Conservation (phyloP, 2,113 vertebrate species). For the Clarias macrocephalus region DNA sequence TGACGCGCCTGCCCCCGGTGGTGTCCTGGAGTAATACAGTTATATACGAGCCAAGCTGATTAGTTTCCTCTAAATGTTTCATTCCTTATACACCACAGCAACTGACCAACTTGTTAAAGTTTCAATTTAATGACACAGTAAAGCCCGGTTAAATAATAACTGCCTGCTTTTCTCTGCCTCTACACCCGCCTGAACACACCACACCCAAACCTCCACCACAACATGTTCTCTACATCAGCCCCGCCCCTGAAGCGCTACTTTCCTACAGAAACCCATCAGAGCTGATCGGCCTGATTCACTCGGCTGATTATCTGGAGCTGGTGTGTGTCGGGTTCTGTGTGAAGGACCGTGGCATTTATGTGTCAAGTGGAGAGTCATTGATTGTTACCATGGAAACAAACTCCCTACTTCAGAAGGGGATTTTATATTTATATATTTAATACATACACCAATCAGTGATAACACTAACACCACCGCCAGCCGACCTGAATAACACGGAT, state of each 20-base stretch:
- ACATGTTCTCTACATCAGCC: background rate
- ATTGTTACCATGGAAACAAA: constrained; percentile 32
- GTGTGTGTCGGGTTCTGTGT: background rate
- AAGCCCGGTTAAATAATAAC: background rate
- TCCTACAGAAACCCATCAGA: background rate
- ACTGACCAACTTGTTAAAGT: background rate
- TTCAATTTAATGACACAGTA: background rate
- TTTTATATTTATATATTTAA: background rate
- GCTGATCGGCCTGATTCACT: constrained; percentile 2
- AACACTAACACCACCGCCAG: no score
- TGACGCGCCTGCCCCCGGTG: background rate
- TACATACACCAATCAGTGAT: no score
- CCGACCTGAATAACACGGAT: no score
- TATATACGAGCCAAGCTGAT: background rate
- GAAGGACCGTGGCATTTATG: background rate
- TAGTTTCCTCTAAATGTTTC: background rate
- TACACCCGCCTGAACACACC: background rate
- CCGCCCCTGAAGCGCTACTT: background rate
- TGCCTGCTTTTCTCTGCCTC: background rate
- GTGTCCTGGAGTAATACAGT: background rate
- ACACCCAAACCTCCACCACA: background rate
- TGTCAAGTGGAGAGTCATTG: background rate
- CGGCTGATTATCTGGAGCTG: background rate
- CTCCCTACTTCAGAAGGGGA: constrained; percentile 47
- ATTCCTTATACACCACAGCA: background rate